A percentile compares a stretch with the other conserved stretches of the same genome.
Conservation (phyloP, 1,140 invertebrate species). For the Sycophaga agraensis region DNA sequence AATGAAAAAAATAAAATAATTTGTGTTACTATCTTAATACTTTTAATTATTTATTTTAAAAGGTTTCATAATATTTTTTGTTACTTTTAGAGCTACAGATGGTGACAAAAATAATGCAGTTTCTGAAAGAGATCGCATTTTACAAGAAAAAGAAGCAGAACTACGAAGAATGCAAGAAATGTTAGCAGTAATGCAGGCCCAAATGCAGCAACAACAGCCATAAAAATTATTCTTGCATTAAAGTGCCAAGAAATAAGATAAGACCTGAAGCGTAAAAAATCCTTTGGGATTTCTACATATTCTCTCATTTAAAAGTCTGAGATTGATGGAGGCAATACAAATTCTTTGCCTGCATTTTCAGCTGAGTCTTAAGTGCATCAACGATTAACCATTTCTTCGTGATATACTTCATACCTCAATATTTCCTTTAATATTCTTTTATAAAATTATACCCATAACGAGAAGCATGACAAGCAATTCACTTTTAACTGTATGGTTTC, state of each 20-base stretch:
- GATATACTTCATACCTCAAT: slow-evolving; percentile 27
- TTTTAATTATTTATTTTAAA: neutral
- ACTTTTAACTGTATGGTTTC: slow-evolving; percentile 1
- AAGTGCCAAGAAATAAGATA: slow-evolving; percentile 45
- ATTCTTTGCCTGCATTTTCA: neutral
- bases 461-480: slow-evolving; percentile 31
- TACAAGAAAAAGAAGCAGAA: slow-evolving; percentile 89
- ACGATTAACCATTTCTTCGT: slow-evolving; percentile 16
- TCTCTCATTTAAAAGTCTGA: slow-evolving; percentile 8
- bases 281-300: slow-evolving; percentile 13
- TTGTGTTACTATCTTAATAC: too few species aligned
- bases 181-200: slow-evolving; percentile 91
- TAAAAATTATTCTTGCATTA: slow-evolving; percentile 43
- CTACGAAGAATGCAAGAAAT: slow-evolving; percentile 92
- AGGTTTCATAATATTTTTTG: slow-evolving; percentile 7
- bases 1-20: neutral
- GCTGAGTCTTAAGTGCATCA: slow-evolving; percentile 13
- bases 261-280: slow-evolving; percentile 15
- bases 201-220: slow-evolving; percentile 75
- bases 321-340: neutral
- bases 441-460: slow-evolving; percentile 10
- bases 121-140: slow-evolving; percentile 77
- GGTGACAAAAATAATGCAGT: slow-evolving; percentile 53
- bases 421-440: slow-evolving; percentile 15
- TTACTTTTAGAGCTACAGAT: slow-evolving; percentile 42